A percentile compares a stretch with the other conserved stretches of the same genome.
phyloP scores from a whole-genome alignment of 2,888 invertebrate genomes.

The Eudasyphora cyanicolor region DNA sequence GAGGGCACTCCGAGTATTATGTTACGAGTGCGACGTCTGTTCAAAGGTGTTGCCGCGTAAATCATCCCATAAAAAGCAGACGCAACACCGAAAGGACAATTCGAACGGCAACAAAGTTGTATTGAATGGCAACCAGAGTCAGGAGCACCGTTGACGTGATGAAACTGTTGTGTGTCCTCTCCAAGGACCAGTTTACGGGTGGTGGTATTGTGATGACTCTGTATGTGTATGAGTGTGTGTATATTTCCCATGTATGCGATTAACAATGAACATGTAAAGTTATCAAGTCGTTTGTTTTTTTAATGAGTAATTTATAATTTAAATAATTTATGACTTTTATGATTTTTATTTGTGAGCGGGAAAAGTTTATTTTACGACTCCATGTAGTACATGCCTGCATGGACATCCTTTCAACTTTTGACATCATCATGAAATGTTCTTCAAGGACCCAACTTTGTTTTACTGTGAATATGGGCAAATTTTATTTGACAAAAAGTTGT shows the following conservation, averaged over 20 bases:
- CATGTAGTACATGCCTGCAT: conserved; percentile 12
- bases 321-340: conserved; percentile 63
- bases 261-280: conserved; percentile 17
- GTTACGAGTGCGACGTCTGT: conserved; percentile 7
- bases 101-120: neutral
- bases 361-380: conserved; percentile 50
- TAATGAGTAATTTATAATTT: conserved; percentile 62
- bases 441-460: conserved; percentile 9
- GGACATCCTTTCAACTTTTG: neutral
- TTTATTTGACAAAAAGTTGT: conserved; percentile 32
- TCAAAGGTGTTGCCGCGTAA: conserved; percentile 48
- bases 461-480: neutral
- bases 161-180: conserved; percentile 27
- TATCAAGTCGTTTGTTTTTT: conserved; percentile 45
- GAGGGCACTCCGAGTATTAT: conserved; percentile 32
- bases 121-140: conserved; percentile 30
- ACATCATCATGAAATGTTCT: neutral
- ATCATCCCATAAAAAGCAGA: conserved; percentile 42
- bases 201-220: neutral
- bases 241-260: neutral
- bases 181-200: conserved; percentile 29
- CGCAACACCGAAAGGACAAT: neutral
- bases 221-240: conserved; percentile 34
- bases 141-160: conserved; percentile 25
- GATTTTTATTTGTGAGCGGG: conserved; percentile 46